phyloP scores from a whole-genome alignment of 2,113 vertebrate species.

The Ictidomys tridecemlineatus region DNA sequence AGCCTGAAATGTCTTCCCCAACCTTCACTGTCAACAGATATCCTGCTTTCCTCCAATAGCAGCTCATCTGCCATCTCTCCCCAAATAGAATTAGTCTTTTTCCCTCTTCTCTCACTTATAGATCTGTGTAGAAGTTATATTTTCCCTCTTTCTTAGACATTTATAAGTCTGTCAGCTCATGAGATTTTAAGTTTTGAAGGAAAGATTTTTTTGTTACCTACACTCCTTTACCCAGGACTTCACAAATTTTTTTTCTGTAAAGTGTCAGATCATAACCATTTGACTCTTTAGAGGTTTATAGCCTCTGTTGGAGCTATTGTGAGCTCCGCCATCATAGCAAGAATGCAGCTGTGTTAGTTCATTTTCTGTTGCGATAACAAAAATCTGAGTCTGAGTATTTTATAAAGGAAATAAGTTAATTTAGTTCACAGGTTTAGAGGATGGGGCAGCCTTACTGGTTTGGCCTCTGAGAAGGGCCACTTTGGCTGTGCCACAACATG shows the following conservation, averaged over 20 bases:
- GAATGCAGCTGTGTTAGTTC: background rate
- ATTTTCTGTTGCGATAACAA: background rate
- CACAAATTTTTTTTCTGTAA: background rate
- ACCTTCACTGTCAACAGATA: background rate
- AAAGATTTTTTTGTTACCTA: background rate
- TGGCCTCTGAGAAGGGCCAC: too few relatives aligned
- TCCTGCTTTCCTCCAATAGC: background rate
- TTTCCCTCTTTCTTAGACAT: background rate
- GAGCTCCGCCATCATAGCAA: rapidly evolving
- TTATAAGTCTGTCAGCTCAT: background rate
- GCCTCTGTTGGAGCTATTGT: background rate
- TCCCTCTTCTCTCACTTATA: background rate
- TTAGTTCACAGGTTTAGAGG: background rate
- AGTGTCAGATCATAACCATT: background rate
- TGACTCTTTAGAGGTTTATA: background rate
- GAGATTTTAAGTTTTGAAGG: background rate
- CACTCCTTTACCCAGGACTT: background rate
- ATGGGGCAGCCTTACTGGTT: background rate
- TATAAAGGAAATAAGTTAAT: background rate
- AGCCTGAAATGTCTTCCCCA: background rate
- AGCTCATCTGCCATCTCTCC: background rate
- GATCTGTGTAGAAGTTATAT: background rate
- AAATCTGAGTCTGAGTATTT: background rate
- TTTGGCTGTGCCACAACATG: background rate
- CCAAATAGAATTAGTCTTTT: background rate